A percentile compares a stretch with the other conserved stretches of the same genome.
phyloP scores from a whole-genome alignment of 1,140 invertebrate species.

The Venustaconcha ellipsiformis region DNA sequence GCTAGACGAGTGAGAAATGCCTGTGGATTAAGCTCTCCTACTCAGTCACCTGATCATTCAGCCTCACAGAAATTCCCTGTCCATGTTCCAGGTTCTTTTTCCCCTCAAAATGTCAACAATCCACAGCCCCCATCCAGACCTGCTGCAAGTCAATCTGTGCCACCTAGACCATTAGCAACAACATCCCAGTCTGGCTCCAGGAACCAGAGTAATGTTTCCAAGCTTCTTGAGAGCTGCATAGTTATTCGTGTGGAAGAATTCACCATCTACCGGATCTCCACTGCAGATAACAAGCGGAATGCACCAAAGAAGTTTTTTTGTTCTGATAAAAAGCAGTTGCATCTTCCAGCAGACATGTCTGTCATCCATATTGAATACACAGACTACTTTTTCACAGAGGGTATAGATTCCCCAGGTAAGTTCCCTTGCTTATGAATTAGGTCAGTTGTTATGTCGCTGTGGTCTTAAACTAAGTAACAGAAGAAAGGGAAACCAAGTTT shows the following conservation, averaged over 20 bases:
- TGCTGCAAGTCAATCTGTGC: slow-evolving; percentile 1
- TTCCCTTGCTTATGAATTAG: slow-evolving; percentile 22
- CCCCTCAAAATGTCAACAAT: neutral
- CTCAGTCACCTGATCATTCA: slow-evolving; percentile 38
- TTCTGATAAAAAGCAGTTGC: slow-evolving; percentile 87
- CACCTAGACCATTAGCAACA: slow-evolving; percentile 31
- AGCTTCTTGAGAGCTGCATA: slow-evolving; percentile 92
- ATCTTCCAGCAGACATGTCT: slow-evolving; percentile 88
- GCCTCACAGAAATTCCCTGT: slow-evolving; percentile 20
- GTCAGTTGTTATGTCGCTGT: too few relatives aligned
- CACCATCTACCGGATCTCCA: slow-evolving; percentile 65
- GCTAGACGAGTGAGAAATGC: slow-evolving; percentile 45
- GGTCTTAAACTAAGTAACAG: too few relatives aligned
- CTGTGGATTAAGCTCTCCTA: slow-evolving; percentile 38
- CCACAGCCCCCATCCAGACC: neutral
- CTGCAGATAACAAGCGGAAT: slow-evolving; percentile 75
- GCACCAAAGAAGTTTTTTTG: slow-evolving; percentile 83
- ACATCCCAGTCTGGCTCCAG: slow-evolving; percentile 10
- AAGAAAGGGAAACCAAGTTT: too few relatives aligned
- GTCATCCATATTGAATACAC: slow-evolving; percentile 95
- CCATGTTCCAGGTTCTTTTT: too few relatives aligned
- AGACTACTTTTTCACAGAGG: slow-evolving; percentile 97
- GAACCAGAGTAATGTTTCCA: slow-evolving; percentile 77
- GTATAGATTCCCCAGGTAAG: slow-evolving; percentile 91
- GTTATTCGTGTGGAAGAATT: slow-evolving; percentile 88